These are phyloP conservation scores for Forbesichthys papilliferus DNA, from an alignment of 2,113 vertebrate species.

Conservation along the genomic window DNA sequence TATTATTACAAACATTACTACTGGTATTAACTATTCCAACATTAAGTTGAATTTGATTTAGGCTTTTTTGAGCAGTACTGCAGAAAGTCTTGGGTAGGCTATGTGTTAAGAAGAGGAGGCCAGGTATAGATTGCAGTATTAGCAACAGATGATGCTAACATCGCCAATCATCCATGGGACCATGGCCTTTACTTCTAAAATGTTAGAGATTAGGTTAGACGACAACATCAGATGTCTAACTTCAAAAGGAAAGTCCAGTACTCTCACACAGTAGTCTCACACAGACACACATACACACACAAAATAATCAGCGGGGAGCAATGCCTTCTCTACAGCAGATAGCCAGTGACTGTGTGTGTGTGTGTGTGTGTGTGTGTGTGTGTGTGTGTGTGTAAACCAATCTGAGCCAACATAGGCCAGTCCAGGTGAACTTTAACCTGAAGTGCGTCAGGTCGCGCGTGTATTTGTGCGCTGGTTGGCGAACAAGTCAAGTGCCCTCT, in stretches of 20 bases:
- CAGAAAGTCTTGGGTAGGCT: too few species aligned
- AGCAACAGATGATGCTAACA: too few species aligned
- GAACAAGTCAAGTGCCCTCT: neutral
- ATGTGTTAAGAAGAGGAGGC: too few species aligned
- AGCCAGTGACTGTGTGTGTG: slow-evolving; percentile 6
- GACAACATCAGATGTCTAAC: neutral
- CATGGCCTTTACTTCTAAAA: too few species aligned
- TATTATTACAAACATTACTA: too few species aligned
- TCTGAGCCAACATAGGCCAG: slow-evolving; percentile 37
- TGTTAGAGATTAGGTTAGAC: too few species aligned
- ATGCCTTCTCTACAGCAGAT: too few species aligned
- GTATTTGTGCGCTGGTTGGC: slow-evolving; percentile 41
- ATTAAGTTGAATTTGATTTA: too few species aligned
- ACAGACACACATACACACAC: neutral
- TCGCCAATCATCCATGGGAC: too few species aligned
- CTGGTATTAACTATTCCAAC: too few species aligned
- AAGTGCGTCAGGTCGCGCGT: slow-evolving; percentile 48
- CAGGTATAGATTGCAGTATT: too few species aligned
- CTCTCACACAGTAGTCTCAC: neutral
- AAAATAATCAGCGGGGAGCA: neutral
- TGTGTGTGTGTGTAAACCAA: slow-evolving; percentile 37
- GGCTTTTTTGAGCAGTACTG: too few species aligned
- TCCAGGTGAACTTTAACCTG: slow-evolving; percentile 68
- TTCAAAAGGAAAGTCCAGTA: neutral
- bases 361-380: slow-evolving; percentile 5